phyloP scores from a whole-genome alignment of 2,888 invertebrate species.

The Lepidonotus clava region DNA sequence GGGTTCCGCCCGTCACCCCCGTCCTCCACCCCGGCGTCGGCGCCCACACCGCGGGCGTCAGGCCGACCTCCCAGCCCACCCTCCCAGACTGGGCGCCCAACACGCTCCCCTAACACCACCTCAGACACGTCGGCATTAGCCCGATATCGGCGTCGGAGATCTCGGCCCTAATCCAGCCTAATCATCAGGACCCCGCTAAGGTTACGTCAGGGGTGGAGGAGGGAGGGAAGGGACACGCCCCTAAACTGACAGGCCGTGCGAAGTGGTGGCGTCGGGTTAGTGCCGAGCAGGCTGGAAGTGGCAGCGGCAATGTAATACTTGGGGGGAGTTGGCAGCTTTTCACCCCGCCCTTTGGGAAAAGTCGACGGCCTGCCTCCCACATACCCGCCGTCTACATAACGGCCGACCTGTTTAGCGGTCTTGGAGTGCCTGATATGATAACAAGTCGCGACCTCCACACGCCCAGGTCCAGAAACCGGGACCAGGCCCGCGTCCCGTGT shows the following conservation, averaged over 20 bases:
- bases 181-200: neutral
- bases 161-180: conserved; percentile 20
- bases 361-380: too few species aligned
- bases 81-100: neutral
- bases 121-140: conserved; percentile 12
- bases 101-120: neutral
- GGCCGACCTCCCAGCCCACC: neutral
- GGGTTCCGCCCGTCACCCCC: neutral
- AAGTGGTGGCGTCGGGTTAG: neutral
- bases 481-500: too few species aligned
- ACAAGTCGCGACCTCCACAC: too few species aligned
- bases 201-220: neutral
- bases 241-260: neutral
- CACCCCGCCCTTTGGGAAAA: too few species aligned
- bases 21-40: neutral
- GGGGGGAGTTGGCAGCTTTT: too few species aligned
- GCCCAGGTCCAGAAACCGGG: too few species aligned
- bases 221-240: neutral
- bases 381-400: too few species aligned
- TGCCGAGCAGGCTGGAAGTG: neutral
- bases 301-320: too few species aligned
- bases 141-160: neutral
- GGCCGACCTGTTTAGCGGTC: too few species aligned
- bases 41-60: neutral
- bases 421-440: too few species aligned